Conservation (phyloP, 2,888 invertebrate genomes). For the Mesoligia furuncula region DNA sequence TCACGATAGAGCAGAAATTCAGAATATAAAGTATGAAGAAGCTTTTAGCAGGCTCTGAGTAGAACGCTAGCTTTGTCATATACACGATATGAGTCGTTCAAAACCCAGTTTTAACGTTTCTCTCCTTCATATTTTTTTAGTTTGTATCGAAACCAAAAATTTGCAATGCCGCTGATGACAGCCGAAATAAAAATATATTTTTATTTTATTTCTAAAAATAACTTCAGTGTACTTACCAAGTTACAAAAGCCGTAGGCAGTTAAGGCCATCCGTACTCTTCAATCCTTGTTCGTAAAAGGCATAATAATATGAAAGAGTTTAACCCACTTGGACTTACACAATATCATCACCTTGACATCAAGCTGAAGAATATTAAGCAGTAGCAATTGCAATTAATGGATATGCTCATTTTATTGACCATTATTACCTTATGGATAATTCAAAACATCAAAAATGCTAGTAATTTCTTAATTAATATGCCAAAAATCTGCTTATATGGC, state of each 20-base stretch:
- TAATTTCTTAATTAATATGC: slow-evolving; percentile 20
- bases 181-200: background rate
- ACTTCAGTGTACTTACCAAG: slow-evolving; percentile 6
- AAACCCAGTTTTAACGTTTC: background rate
- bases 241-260: slow-evolving; percentile 33
- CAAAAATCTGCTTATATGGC: slow-evolving; percentile 13
- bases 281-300: slow-evolving; percentile 52
- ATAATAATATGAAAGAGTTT: slow-evolving; percentile 48
- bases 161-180: slow-evolving; percentile 4
- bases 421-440: slow-evolving; percentile 30
- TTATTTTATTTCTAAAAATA: slow-evolving; percentile 7
- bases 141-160: slow-evolving; percentile 20
- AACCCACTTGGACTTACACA: slow-evolving; percentile 58
- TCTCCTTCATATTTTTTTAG: slow-evolving; percentile 1
- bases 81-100: background rate
- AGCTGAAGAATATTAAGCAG: slow-evolving; percentile 48
- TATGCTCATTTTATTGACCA: slow-evolving; percentile 31
- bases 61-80: background rate
- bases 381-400: slow-evolving; percentile 44
- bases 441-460: slow-evolving; percentile 7
- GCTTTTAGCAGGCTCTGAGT: background rate
- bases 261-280: slow-evolving; percentile 41
- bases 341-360: slow-evolving; percentile 60
- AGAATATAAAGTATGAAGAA: background rate
- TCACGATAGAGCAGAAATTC: background rate